These are phyloP conservation scores for Enteromius radiatus DNA, from an alignment of 2,797 vertebrate genomes.

Conservation along the genomic window DNA sequence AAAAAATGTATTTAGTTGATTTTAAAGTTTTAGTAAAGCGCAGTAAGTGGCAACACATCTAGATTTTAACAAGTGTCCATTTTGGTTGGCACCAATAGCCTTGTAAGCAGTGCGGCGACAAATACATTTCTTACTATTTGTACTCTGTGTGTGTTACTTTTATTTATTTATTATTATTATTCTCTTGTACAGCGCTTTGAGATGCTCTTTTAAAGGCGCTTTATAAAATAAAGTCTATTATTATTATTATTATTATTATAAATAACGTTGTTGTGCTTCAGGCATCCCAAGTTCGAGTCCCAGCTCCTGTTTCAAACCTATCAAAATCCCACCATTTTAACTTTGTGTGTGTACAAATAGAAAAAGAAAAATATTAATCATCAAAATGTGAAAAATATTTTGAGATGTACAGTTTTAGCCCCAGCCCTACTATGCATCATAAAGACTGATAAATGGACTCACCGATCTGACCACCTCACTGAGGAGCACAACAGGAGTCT, in stretches of 20 bases:
- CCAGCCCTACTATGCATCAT: not conserved
- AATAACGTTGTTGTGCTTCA: not conserved
- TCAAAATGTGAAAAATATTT: not conserved
- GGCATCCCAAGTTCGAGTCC: too few species aligned
- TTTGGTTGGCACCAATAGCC: not conserved
- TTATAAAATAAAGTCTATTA: too few species aligned
- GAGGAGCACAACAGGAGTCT: conserved; percentile 90
- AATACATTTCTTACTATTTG: too few species aligned
- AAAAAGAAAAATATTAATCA: not conserved
- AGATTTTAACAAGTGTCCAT: not conserved
- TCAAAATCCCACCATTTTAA: too few species aligned
- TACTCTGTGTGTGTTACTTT: too few species aligned
- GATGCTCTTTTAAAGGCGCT: too few species aligned
- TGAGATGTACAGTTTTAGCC: not conserved
- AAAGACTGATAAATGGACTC: conserved; percentile 17
- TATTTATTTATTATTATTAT: too few species aligned
- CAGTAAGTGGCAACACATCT: not conserved
- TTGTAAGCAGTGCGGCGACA: not conserved
- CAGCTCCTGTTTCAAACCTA: too few species aligned
- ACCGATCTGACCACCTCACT: conserved; percentile 98
- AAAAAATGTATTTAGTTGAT: not conserved
- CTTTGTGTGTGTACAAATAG: too few species aligned
- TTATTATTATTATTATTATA: too few species aligned
- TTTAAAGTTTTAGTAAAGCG: not conserved
- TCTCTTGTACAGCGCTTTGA: too few species aligned